These are phyloP conservation scores for Gallinago undulata DNA, from an alignment of 2,113 vertebrate species.

Conservation along the genomic window DNA sequence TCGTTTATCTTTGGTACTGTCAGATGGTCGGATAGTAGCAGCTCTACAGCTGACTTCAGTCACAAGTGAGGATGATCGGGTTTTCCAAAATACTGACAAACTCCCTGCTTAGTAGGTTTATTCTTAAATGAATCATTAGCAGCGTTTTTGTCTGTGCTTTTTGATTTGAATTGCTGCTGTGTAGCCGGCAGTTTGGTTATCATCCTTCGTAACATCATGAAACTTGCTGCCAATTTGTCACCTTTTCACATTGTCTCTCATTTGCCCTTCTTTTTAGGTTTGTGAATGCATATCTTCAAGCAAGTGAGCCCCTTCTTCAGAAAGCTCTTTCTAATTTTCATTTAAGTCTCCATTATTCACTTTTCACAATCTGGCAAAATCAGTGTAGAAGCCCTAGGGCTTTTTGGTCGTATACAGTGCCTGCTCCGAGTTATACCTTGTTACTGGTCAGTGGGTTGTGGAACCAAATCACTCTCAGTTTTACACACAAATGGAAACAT, in stretches of 20 bases:
- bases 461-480: background rate
- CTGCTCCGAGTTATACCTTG: background rate
- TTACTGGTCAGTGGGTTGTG: background rate
- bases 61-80: background rate
- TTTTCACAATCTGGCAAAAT: background rate
- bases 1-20: background rate
- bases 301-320: background rate
- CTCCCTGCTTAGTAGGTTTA: background rate
- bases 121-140: background rate
- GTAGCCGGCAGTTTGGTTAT: background rate
- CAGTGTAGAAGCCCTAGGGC: background rate
- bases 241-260: background rate
- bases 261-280: background rate
- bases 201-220: background rate
- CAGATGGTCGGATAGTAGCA: background rate
- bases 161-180: background rate
- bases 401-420: rapidly evolving
- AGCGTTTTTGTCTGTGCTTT: background rate
- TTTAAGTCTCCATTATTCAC: background rate
- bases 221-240: background rate
- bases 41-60: background rate
- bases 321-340: background rate
- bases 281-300: background rate
- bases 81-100: background rate
- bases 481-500: background rate